Percentiles rank a stretch among this genome's conserved stretches.
Conservation (phyloP, 2,113 vertebrate species). For the Hipposideros armiger region DNA sequence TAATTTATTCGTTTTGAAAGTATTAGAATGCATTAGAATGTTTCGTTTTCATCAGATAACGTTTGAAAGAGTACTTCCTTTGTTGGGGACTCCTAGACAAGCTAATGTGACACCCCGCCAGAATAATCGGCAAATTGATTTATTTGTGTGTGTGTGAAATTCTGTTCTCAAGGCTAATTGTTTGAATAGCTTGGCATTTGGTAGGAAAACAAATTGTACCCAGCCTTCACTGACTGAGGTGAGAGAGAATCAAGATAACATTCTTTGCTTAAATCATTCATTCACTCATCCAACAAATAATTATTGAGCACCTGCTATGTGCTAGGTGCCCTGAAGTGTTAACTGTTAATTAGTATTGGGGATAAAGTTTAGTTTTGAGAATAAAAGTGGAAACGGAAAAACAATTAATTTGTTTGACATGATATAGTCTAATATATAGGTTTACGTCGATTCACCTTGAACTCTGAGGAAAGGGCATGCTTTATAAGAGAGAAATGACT, state of each 20-base stretch:
- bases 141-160: conserved; percentile 24
- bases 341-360: conserved; percentile 23
- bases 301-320: background rate
- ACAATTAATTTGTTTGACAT: conserved; percentile 15
- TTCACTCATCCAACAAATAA: background rate
- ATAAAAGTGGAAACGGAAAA: conserved; percentile 27
- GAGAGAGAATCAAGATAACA: conserved; percentile 11
- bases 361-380: conserved; percentile 37
- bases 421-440: background rate
- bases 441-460: background rate
- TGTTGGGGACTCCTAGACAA: background rate
- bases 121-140: conserved; percentile 31
- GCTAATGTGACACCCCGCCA: background rate
- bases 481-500: conserved; percentile 18
- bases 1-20: conserved; percentile 48
- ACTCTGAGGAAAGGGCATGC: background rate
- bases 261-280: conserved; percentile 35
- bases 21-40: background rate
- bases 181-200: background rate
- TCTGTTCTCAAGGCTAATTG: conserved; percentile 43
- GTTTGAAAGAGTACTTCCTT: background rate
- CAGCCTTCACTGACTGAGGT: background rate
- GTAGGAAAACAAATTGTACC: conserved; percentile 16
- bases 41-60: conserved; percentile 47
- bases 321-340: background rate